Percentiles rank a stretch among this genome's conserved stretches.
Conservation (phyloP, 1,140 invertebrate species). For the Rhynchophorus ferrugineus region DNA sequence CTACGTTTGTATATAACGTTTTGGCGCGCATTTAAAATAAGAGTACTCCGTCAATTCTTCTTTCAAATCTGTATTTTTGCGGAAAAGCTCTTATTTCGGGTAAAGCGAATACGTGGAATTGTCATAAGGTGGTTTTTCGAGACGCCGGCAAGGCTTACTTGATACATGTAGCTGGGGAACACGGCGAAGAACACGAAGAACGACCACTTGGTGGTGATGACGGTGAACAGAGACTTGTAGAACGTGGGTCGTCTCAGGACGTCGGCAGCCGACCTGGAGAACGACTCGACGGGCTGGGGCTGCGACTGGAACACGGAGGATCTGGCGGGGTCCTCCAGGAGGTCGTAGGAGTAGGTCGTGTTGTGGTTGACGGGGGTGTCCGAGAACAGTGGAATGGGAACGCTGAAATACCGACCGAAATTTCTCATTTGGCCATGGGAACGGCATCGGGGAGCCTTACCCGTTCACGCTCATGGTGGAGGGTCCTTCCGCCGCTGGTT, state of each 20-base stretch:
- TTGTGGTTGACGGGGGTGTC: constrained; percentile 35
- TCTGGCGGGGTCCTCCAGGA: constrained; percentile 8
- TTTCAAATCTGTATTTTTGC: no score
- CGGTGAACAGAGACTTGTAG: constrained; percentile 34
- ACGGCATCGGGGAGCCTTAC: background rate
- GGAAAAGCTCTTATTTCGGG: no score
- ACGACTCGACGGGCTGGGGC: background rate
- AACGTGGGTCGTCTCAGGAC: constrained; percentile 31
- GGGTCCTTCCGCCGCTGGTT: constrained; percentile 10
- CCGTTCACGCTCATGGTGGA: constrained; percentile 14
- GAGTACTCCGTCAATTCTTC: no score
- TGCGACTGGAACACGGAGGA: constrained; percentile 26
- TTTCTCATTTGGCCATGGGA: background rate
- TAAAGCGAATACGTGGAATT: no score
- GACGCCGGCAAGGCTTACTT: no score
- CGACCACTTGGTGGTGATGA: constrained; percentile 33
- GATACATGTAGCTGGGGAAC: constrained; percentile 32
- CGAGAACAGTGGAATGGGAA: constrained; percentile 30
- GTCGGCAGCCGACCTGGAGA: constrained; percentile 11
- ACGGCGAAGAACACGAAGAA: constrained; percentile 31
- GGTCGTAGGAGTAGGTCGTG: constrained; percentile 32
- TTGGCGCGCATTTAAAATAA: no score
- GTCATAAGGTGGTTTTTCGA: no score
- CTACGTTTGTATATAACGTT: no score
- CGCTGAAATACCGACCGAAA: background rate